Evolutionary conservation across 2,113 vertebrate species (phyloP).

Genomic region (Psephotus haematonotus): DNA sequence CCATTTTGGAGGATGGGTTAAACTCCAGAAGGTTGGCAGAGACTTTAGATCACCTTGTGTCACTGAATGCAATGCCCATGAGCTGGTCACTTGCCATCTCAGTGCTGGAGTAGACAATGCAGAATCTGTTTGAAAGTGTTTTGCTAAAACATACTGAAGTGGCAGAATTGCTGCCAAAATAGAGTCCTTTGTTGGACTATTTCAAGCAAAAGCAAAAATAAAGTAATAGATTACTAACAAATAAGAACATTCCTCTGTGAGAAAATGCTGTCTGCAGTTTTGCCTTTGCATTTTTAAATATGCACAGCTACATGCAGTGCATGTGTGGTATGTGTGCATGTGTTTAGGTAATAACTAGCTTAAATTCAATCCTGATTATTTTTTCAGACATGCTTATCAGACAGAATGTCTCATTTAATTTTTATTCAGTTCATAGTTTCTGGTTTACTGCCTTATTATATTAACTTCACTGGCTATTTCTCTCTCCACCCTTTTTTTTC

Average conservation of each 20-base stretch:
- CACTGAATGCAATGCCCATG: background rate
- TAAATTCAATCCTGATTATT: background rate
- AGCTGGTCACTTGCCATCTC: background rate
- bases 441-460: constrained; percentile 28
- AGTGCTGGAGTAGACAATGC: background rate
- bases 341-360: background rate
- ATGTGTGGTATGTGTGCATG: background rate
- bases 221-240: background rate
- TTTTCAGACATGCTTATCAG: constrained; percentile 16
- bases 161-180: background rate
- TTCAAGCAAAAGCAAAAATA: background rate
- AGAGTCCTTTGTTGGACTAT: background rate
- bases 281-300: background rate
- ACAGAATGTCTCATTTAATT: background rate
- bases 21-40: background rate
- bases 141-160: background rate
- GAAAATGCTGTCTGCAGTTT: background rate
- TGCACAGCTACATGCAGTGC: background rate
- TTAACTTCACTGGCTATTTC: constrained; percentile 15
- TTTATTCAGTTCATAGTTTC: constrained; percentile 45
- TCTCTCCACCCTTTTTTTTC: background rate
- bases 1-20: rapidly evolving
- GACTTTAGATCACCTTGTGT: too few relatives aligned
- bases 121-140: background rate
- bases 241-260: background rate